These are phyloP conservation scores for Synanthedon formicaeformis DNA, from an alignment of 2,888 invertebrate species.

Conservation along the genomic window DNA sequence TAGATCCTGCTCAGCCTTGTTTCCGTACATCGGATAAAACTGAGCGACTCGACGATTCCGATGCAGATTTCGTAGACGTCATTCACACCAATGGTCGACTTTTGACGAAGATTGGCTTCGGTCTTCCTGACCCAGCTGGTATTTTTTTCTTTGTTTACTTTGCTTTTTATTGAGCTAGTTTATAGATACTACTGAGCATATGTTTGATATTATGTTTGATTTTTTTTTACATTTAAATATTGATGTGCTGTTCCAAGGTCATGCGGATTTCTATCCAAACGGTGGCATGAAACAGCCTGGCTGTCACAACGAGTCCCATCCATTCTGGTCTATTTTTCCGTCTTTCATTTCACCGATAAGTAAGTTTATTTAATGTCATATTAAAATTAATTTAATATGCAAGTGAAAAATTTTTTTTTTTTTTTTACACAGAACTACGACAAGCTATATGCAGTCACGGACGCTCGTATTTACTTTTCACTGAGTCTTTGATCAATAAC, in stretches of 20 bases:
- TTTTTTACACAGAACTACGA: conserved; percentile 42
- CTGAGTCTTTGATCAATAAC: conserved; percentile 60
- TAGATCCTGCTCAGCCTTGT: conserved; percentile 76
- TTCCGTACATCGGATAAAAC: conserved; percentile 52
- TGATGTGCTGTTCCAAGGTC: conserved; percentile 24
- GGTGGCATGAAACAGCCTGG: conserved; percentile 77
- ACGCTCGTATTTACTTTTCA: conserved; percentile 70
- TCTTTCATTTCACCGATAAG: conserved; percentile 29
- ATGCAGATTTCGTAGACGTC: conserved; percentile 73
- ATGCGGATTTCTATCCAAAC: conserved; percentile 78
- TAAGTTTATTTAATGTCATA: conserved; percentile 23
- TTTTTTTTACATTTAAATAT: conserved; percentile 12
- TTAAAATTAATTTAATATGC: neutral
- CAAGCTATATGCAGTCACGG: conserved; percentile 74
- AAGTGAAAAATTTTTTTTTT: neutral
- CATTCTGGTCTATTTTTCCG: conserved; percentile 38
- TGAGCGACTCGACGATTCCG: conserved; percentile 64
- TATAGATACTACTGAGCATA: too few species aligned
- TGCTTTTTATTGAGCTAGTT: neutral
- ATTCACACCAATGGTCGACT: conserved; percentile 74
- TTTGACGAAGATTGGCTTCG: conserved; percentile 67
- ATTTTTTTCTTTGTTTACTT: neutral
- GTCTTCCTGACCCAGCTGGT: conserved; percentile 71
- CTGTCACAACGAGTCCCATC: conserved; percentile 45
- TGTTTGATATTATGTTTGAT: neutral